Conservation (phyloP, 2,797 vertebrate species). For the Semotilus atromaculatus region DNA sequence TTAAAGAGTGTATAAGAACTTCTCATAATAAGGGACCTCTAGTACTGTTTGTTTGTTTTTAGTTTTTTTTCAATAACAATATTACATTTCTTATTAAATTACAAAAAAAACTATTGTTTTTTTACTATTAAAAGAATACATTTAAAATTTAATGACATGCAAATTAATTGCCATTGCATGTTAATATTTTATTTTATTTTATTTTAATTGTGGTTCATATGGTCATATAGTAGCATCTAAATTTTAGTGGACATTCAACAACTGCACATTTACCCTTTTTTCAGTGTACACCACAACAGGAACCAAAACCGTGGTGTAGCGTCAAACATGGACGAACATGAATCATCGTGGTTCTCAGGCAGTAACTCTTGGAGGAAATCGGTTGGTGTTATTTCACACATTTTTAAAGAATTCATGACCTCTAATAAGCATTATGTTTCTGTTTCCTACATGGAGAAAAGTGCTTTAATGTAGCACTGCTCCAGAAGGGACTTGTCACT, state of each 20-base stretch:
- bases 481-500: slow-evolving; percentile 28
- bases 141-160: neutral
- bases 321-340: neutral
- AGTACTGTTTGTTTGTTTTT: neutral
- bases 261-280: neutral
- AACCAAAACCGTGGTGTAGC: neutral
- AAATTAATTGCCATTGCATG: neutral
- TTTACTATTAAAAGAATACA: no score
- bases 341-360: neutral
- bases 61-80: neutral
- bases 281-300: neutral
- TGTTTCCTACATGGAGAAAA: neutral
- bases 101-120: fast-evolving
- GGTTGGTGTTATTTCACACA: slow-evolving; percentile 7
- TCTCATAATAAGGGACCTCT: neutral
- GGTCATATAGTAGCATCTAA: neutral
- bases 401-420: slow-evolving; percentile 19
- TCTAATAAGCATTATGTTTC: slow-evolving; percentile 34
- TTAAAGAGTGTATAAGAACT: neutral
- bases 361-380: neutral
- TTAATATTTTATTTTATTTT: neutral
- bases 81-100: neutral
- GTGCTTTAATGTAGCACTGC: slow-evolving; percentile 30
- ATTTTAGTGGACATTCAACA: neutral
- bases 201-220: neutral